These are phyloP conservation scores for Piscicola geometra DNA, from an alignment of 2,888 invertebrate species.

Conservation along the genomic window DNA sequence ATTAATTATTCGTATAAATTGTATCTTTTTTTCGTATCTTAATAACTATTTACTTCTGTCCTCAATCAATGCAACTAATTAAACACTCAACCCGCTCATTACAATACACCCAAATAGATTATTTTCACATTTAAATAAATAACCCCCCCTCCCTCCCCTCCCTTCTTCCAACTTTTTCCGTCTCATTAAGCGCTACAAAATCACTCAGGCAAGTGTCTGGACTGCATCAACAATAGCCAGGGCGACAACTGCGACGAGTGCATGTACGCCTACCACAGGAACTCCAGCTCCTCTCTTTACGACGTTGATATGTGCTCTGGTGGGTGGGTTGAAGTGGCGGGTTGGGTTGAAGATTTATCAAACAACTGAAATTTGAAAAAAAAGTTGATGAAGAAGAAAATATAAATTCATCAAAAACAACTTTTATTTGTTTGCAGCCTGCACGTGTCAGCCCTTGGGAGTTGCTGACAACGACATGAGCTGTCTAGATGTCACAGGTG, in stretches of 20 bases:
- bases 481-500: background rate
- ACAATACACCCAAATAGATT: too few relatives aligned
- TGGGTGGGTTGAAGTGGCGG: constrained; percentile 32
- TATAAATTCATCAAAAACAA: too few relatives aligned
- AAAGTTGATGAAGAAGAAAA: too few relatives aligned
- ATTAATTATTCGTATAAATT: too few relatives aligned
- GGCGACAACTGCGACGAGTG: constrained; percentile 46
- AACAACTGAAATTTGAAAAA: background rate
- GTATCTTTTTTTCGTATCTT: too few relatives aligned
- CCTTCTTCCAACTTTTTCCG: too few relatives aligned
- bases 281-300: constrained; percentile 42
- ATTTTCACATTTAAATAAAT: too few relatives aligned
- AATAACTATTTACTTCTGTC: too few relatives aligned
- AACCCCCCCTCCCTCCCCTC: too few relatives aligned
- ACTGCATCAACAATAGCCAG: constrained; percentile 46
- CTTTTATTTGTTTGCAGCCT: constrained; percentile 41
- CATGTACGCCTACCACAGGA: constrained; percentile 43
- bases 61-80: too few relatives aligned
- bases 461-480: constrained; percentile 34
- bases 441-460: constrained; percentile 44
- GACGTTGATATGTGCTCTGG: constrained; percentile 44
- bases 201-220: constrained; percentile 39
- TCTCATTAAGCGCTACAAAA: too few relatives aligned
- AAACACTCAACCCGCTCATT: too few relatives aligned
- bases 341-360: background rate